Conservation (phyloP, 2,113 vertebrate genomes). For the Nipponia nippon region DNA sequence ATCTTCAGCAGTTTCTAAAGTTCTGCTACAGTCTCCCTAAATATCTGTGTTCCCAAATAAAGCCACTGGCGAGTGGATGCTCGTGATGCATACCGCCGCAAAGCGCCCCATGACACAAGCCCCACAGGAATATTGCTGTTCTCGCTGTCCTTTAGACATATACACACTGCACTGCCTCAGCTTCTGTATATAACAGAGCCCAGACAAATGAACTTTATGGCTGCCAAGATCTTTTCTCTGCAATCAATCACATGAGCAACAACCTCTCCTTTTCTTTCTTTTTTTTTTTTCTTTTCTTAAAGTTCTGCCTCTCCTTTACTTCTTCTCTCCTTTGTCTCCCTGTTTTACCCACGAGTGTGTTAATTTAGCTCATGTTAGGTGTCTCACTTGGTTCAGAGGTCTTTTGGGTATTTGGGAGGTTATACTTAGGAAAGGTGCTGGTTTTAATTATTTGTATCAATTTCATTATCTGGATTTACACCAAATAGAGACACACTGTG, state of each 20-base stretch:
- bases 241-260: background rate
- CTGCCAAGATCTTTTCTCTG: background rate
- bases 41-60: background rate
- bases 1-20: background rate
- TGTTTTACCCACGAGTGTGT: background rate
- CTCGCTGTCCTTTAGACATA: background rate
- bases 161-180: background rate
- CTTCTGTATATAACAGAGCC: background rate
- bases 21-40: background rate
- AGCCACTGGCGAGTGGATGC: background rate
- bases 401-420: background rate
- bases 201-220: background rate
- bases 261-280: background rate
- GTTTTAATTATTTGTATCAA: background rate
- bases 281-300: background rate
- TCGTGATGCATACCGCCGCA: background rate
- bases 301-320: background rate
- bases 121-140: background rate
- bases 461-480: background rate
- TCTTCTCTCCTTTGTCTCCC: background rate
- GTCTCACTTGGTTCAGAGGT: background rate
- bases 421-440: background rate
- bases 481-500: background rate
- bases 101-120: background rate
- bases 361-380: background rate